These are phyloP conservation scores for Cladopsammia gracilis DNA, from an alignment of 64 coral and sea anemone species.

Conservation along the genomic window DNA sequence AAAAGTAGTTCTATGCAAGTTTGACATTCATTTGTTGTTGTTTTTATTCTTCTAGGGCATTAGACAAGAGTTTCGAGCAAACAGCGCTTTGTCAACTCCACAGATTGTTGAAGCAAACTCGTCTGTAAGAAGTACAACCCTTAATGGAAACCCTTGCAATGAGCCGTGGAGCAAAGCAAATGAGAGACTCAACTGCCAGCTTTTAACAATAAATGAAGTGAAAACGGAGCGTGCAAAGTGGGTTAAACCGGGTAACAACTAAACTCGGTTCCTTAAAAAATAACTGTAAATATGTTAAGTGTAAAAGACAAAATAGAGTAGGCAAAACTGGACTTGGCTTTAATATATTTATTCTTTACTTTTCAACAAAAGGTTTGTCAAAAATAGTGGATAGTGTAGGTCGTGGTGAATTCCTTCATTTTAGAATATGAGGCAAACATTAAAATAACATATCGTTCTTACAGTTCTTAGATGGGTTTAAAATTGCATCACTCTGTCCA, in stretches of 20 bases:
- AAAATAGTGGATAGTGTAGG: too few relatives aligned
- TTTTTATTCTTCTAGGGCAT: background rate
- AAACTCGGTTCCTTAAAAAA: background rate
- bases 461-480: too few relatives aligned
- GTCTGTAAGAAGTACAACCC: background rate
- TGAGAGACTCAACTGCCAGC: background rate
- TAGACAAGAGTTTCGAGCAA: background rate
- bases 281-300: slow-evolving; percentile 3
- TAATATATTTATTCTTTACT: slow-evolving; percentile 1
- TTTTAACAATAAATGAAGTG: background rate
- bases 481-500: too few relatives aligned
- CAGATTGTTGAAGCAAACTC: background rate
- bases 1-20: too few relatives aligned
- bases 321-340: background rate
- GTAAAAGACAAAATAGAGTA: background rate
- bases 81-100: background rate
- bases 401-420: too few relatives aligned
- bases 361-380: background rate
- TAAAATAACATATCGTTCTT: too few relatives aligned
- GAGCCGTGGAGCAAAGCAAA: background rate
- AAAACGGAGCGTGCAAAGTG: too few relatives aligned
- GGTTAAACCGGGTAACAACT: background rate
- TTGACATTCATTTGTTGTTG: background rate
- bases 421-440: too few relatives aligned
- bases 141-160: background rate